A percentile compares a stretch with the other conserved stretches of the same genome.
Conservation (phyloP, 2,113 vertebrate genomes). For the Microcebus jonahi region DNA sequence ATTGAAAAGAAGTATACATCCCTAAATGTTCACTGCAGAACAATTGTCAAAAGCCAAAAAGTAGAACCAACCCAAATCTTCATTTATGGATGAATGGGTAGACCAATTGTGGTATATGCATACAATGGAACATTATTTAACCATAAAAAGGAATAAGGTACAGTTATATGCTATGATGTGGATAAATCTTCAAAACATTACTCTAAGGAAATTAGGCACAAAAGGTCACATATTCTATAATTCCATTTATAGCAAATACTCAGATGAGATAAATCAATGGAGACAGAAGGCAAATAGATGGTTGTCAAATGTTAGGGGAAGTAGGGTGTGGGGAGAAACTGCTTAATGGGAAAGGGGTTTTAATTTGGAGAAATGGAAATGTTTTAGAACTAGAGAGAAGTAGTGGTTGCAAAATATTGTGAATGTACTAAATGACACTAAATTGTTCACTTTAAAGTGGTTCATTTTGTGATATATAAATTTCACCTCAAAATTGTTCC, state of each 20-base stretch:
- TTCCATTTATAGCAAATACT: not conserved
- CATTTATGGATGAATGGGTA: not conserved
- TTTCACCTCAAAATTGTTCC: not conserved
- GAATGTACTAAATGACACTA: not conserved
- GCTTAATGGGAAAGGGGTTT: not conserved
- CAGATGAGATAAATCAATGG: not conserved
- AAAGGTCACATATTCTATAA: not conserved
- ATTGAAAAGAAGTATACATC: too few species aligned
- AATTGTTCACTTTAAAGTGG: not conserved
- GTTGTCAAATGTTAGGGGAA: not conserved
- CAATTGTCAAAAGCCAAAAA: not conserved
- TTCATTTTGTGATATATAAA: not conserved
- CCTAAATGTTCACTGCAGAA: not conserved
- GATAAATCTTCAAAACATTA: not conserved
- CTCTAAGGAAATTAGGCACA: not conserved
- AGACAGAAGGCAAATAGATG: not conserved
- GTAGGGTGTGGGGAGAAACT: fast-evolving
- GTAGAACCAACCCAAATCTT: not conserved
- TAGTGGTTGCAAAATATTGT: fast-evolving
- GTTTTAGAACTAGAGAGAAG: not conserved
- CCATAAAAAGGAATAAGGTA: not conserved
- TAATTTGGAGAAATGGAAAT: not conserved
- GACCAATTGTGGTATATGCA: not conserved
- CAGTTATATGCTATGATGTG: not conserved
- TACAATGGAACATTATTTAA: not conserved